Conservation (phyloP, 2,113 vertebrate genomes). For the Mellivora capensis region DNA sequence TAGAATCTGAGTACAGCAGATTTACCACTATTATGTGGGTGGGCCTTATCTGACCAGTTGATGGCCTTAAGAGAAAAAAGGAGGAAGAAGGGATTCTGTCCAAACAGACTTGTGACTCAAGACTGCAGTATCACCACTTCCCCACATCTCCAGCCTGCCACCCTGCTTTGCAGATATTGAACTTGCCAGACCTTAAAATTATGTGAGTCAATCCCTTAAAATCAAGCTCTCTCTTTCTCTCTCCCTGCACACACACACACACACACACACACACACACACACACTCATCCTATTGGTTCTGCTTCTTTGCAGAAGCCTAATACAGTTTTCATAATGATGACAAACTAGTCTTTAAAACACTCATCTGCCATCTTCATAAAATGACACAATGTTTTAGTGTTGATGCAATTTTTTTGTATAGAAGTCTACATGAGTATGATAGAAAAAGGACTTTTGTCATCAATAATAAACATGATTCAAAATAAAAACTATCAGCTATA, state of each 20-base stretch:
- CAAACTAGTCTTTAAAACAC: slow-evolving; percentile 70
- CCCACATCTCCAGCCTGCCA: not conserved
- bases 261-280: not conserved
- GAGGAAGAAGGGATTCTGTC: not conserved
- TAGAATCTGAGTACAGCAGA: not conserved
- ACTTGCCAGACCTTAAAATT: not conserved
- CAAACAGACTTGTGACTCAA: not conserved
- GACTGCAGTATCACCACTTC: not conserved
- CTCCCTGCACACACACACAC: not conserved
- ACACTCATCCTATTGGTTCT: not conserved
- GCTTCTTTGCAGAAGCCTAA: not conserved
- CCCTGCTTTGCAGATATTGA: not conserved
- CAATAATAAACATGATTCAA: not conserved
- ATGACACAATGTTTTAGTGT: slow-evolving; percentile 52
- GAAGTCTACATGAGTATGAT: slow-evolving; percentile 55
- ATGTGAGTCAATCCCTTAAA: not conserved
- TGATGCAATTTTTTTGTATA: not conserved
- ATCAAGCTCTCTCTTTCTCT: not conserved
- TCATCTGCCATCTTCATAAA: slow-evolving; percentile 61
- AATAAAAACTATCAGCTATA: slow-evolving; percentile 7
- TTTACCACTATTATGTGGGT: not conserved
- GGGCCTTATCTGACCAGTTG: not conserved
- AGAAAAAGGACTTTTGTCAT: not conserved
- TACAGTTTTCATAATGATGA: slow-evolving; percentile 40
- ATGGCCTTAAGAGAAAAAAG: not conserved